Conservation (phyloP, 2,113 vertebrate genomes). For the Ahaetulla prasina region DNA sequence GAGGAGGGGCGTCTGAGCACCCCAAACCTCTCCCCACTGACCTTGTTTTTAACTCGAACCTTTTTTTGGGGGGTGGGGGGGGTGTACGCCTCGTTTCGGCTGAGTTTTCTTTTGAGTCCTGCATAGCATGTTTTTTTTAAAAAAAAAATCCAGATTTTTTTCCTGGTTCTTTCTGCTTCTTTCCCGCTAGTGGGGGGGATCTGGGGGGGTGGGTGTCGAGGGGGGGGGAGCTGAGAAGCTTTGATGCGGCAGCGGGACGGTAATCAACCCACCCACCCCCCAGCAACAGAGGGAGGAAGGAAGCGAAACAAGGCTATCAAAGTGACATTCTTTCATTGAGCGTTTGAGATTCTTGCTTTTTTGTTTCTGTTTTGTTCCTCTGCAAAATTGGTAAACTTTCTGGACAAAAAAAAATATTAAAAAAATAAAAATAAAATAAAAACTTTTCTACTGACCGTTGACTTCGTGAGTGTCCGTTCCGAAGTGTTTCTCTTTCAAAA, state of each 20-base stretch:
- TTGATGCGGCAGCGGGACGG: rapidly evolving
- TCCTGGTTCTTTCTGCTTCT: neutral
- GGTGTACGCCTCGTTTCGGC: too few relatives aligned
- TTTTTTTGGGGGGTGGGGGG: neutral
- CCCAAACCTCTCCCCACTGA: neutral
- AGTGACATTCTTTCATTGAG: neutral
- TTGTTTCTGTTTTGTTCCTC: rapidly evolving
- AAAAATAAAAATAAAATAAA: neutral
- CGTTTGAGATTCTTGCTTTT: conserved; percentile 14
- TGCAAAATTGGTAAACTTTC: conserved; percentile 2
- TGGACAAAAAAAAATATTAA: neutral
- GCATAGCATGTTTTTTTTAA: conserved; percentile 3
- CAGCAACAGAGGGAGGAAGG: too few relatives aligned
- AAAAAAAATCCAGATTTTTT: neutral
- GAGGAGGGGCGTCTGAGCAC: neutral
- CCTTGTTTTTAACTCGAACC: neutral
- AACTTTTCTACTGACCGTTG: neutral
- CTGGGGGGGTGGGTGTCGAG: too few relatives aligned
- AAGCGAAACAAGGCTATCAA: neutral
- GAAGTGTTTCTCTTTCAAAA: neutral
- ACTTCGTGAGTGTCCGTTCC: neutral
- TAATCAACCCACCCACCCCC: too few relatives aligned
- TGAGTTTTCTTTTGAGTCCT: neutral
- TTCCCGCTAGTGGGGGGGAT: too few relatives aligned
- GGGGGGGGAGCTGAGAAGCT: neutral